These are phyloP conservation scores for Crotalus viridis DNA, from an alignment of 2,113 vertebrate species.

Conservation along the genomic window DNA sequence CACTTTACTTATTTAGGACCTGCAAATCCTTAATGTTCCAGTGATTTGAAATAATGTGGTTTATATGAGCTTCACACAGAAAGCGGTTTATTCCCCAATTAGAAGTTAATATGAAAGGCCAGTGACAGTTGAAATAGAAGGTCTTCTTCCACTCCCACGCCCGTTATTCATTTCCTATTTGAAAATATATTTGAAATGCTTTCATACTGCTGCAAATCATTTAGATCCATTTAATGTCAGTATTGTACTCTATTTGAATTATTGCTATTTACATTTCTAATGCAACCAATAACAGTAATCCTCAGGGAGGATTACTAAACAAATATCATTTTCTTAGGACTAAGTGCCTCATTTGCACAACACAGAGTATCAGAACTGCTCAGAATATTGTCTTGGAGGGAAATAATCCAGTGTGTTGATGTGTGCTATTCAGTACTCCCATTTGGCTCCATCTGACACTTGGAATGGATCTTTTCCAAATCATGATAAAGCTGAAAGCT, in stretches of 20 bases:
- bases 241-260: background rate
- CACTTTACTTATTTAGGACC: background rate
- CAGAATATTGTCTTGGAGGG: background rate
- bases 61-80: background rate
- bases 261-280: background rate
- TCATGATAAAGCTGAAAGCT: background rate
- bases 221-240: background rate
- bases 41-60: background rate
- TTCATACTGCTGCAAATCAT: background rate
- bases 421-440: background rate
- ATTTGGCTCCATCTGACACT: background rate
- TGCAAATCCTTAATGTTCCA: background rate
- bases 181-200: background rate
- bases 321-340: background rate
- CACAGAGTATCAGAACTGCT: background rate
- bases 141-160: background rate
- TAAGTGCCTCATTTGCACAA: background rate
- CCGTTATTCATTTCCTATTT: background rate
- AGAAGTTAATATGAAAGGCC: background rate
- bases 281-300: background rate
- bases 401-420: background rate
- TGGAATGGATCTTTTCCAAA: background rate
- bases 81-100: background rate
- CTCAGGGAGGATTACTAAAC: background rate
- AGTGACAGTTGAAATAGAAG: background rate